Base-by-base conservation (phyloP, 2,888 invertebrate genomes). In the Oxyteleia sp. region DNA sequence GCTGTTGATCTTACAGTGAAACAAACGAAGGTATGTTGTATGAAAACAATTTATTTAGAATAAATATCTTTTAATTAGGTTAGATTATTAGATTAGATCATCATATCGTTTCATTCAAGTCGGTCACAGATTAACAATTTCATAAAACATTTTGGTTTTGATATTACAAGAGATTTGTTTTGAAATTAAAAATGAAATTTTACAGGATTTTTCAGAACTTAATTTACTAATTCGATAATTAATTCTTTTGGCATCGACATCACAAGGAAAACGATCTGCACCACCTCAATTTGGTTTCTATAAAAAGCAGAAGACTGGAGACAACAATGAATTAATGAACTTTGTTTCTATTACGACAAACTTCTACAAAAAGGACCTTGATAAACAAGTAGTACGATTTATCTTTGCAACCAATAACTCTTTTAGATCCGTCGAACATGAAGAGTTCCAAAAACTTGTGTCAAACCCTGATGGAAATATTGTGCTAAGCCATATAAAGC, bases 331-430 rank as follows among this genome's bases (percentile, higher is more conserved):
- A 15, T 13, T 68, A 26, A 43, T 7, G 43, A 55, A 45, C 45
- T 74, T 61, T 15, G 74, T 74, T 63, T 55, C 63, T 11, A 43
- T 63, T 55, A 64, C 63, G 45, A 63, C 53, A 23, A 64, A 63
- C 23, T 41, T 51, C 5, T 55, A 63, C 15, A 43, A 41, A 43
- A 59, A 59, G 10, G 23, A 38, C 8, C 20, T 38, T 41, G 59
- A 23, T 13, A 23, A 18, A 43, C 41, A 38, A 23, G 20, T 43
- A 23, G 41, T 26, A 35, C 20, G 59, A 10, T 59, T 20, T n/a
- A 38, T 38, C 18, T 38, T 20, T 57, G 35, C 57, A 26, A 51
- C 51, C 2, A 51, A 51, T 13, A 51, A 26, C 13, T 26, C 51
- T 51, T 51, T 51, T 51, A 7, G 41, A 35, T 49, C 51, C 10